A percentile compares a stretch with the other conserved stretches of the same genome.
Conservation (phyloP, 2,888 invertebrate species). For the Cheilosia impressa region DNA sequence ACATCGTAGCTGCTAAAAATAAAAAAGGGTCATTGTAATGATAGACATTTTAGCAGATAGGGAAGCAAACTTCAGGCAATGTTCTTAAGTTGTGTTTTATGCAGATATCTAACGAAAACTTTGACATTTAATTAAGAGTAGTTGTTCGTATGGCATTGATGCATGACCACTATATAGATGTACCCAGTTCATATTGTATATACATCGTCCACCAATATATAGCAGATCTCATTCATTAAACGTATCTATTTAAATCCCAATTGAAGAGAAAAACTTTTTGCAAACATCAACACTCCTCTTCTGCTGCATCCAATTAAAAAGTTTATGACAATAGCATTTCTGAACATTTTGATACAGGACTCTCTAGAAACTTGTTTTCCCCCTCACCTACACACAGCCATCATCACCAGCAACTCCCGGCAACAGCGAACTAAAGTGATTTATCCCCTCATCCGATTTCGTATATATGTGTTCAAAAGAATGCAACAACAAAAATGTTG, state of each 20-base stretch:
- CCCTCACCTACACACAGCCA: neutral
- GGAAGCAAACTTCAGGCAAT: no score
- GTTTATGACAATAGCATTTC: slow-evolving; percentile 18
- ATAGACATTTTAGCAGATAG: no score
- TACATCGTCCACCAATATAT: no score
- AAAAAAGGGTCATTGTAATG: no score
- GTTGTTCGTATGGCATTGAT: no score
- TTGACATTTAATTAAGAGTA: no score
- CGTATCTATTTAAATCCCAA: neutral
- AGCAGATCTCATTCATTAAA: no score
- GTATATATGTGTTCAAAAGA: slow-evolving; percentile 29
- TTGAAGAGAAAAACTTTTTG: neutral
- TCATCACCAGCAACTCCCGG: slow-evolving; percentile 11
- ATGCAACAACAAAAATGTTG: slow-evolving; percentile 59
- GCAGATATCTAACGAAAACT: no score
- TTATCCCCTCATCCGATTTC: slow-evolving; percentile 32
- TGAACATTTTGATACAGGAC: slow-evolving; percentile 14
- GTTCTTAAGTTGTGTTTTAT: no score
- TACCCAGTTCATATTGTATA: no score
- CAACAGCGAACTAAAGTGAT: slow-evolving; percentile 18
- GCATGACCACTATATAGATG: no score
- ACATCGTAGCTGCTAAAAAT: no score
- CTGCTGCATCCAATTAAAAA: neutral
- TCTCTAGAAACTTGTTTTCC: neutral
- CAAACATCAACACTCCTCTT: neutral